phyloP scores from a whole-genome alignment of 2,888 invertebrate genomes.

The Erebia aethiops region DNA sequence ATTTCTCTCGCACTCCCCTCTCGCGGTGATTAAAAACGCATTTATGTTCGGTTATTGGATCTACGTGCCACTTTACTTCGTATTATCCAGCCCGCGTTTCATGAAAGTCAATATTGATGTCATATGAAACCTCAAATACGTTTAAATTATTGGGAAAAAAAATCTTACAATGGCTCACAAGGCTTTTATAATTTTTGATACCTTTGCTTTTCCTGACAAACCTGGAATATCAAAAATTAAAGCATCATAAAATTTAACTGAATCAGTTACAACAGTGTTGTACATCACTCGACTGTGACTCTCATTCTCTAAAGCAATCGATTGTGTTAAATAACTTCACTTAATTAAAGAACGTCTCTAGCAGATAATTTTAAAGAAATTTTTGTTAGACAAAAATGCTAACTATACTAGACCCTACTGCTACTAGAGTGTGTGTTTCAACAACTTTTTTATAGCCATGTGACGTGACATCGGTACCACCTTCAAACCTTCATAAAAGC shows the following conservation, averaged over 20 bases:
- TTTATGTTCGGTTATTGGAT: conserved; percentile 52
- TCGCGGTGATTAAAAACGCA: conserved; percentile 63
- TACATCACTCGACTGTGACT: too few relatives aligned
- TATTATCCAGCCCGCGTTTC: conserved; percentile 37
- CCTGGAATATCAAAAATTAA: too few relatives aligned
- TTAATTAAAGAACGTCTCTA: too few relatives aligned
- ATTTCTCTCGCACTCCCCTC: conserved; percentile 56
- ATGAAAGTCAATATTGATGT: conserved; percentile 32
- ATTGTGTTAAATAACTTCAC: too few relatives aligned
- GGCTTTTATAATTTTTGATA: too few relatives aligned
- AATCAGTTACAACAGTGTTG: too few relatives aligned
- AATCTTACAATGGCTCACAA: neutral
- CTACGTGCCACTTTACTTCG: conserved; percentile 42
- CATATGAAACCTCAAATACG: conserved; percentile 21
- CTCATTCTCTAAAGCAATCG: too few relatives aligned
- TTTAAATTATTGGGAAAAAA: neutral
- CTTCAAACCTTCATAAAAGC: conserved; percentile 19
- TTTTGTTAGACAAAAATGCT: neutral
- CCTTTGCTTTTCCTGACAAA: too few relatives aligned
- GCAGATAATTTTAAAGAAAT: neutral
- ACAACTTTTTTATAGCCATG: neutral
- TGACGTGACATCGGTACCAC: conserved; percentile 5
- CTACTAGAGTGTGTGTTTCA: neutral
- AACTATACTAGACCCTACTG: neutral
- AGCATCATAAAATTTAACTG: too few relatives aligned